phyloP scores from a whole-genome alignment of 2,797 vertebrate genomes.

The Oreochromis grahami region DNA sequence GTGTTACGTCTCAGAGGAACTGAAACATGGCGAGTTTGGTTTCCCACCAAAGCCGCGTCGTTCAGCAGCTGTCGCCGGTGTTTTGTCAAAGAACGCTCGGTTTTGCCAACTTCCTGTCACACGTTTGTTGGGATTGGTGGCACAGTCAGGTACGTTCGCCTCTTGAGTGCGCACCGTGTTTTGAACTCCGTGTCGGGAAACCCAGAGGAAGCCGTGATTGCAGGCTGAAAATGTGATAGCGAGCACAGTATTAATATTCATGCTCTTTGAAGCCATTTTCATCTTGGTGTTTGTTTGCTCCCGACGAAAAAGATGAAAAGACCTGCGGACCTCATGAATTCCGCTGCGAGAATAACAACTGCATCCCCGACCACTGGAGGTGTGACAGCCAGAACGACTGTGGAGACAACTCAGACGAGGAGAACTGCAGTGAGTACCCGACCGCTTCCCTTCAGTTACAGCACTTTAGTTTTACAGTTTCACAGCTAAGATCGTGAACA shows the following conservation, averaged over 20 bases:
- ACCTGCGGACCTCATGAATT: slow-evolving; percentile 98
- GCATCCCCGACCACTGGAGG: slow-evolving; percentile 97
- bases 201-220: slow-evolving; percentile 76
- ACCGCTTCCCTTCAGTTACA: slow-evolving; percentile 23
- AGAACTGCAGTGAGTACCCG: slow-evolving; percentile 93
- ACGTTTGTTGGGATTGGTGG: slow-evolving; percentile 40
- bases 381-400: slow-evolving; percentile 99
- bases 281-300: slow-evolving; percentile 76
- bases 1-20: background rate
- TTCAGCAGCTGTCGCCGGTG: slow-evolving; percentile 3
- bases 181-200: slow-evolving; percentile 73
- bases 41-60: background rate
- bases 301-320: slow-evolving; percentile 93
- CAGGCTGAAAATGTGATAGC: slow-evolving; percentile 61
- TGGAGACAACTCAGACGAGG: slow-evolving; percentile 97
- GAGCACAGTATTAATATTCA: slow-evolving; percentile 74
- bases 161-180: slow-evolving; percentile 59
- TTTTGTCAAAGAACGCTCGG: slow-evolving; percentile 21
- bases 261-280: slow-evolving; percentile 78
- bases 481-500: background rate
- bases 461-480: background rate
- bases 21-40: background rate
- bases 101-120: slow-evolving; percentile 29
- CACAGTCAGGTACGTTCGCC: slow-evolving; percentile 63
- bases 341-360: slow-evolving; percentile 98